Conservation (phyloP, 1,140 invertebrate species). For the Tenebrio molitor region DNA sequence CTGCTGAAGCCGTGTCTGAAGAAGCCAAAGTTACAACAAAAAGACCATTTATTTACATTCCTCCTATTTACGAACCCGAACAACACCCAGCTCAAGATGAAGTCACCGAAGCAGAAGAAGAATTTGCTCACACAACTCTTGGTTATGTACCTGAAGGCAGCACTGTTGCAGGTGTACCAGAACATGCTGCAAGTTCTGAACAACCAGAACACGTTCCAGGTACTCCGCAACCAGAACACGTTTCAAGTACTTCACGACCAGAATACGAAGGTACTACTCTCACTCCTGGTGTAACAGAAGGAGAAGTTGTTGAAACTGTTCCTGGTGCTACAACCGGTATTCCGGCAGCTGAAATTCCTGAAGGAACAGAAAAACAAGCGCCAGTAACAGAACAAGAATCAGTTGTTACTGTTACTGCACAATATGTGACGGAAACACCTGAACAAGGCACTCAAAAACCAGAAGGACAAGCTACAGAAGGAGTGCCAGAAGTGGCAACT, state of each 20-base stretch:
- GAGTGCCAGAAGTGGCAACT: slow-evolving; percentile 49
- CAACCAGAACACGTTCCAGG: too few relatives aligned
- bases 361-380: slow-evolving; percentile 28
- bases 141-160: slow-evolving; percentile 49
- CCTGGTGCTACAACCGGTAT: too few relatives aligned
- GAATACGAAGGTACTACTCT: slow-evolving; percentile 7
- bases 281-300: slow-evolving; percentile 4
- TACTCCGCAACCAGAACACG: slow-evolving; percentile 2
- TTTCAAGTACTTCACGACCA: too few relatives aligned
- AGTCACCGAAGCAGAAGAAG: neutral
- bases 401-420: slow-evolving; percentile 7
- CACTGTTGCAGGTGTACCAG: slow-evolving; percentile 11
- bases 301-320: neutral
- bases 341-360: slow-evolving; percentile 1
- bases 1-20: neutral
- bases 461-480: slow-evolving; percentile 30
- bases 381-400: slow-evolving; percentile 42
- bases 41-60: slow-evolving; percentile 4
- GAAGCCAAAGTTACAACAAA: neutral
- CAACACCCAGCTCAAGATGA: neutral
- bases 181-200: too few relatives aligned
- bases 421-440: slow-evolving; percentile 11
- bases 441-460: slow-evolving; percentile 8
- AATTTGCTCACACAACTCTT: slow-evolving; percentile 41
- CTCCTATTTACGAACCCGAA: neutral